phyloP scores from a whole-genome alignment of 2,888 invertebrate genomes.

The Pachymerium ferrugineum region DNA sequence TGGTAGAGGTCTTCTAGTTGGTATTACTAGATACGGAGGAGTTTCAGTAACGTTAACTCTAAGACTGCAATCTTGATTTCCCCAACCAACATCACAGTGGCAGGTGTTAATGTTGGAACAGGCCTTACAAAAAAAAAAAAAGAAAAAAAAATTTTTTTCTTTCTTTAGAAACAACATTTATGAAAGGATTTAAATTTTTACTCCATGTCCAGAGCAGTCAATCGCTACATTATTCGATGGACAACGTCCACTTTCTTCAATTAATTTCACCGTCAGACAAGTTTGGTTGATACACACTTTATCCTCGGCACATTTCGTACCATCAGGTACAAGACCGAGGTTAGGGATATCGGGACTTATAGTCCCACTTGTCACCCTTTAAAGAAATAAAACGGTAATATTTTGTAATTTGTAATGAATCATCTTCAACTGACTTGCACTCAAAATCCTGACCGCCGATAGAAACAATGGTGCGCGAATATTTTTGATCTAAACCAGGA shows the following conservation, averaged over 20 bases:
- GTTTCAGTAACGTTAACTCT: conserved; percentile 56
- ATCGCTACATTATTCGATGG: conserved; percentile 79
- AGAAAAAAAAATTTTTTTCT: background rate
- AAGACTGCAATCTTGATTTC: conserved; percentile 78
- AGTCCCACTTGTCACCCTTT: conserved; percentile 68
- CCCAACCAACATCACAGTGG: conserved; percentile 82
- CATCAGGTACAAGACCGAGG: conserved; percentile 86
- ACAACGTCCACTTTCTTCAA: conserved; percentile 79
- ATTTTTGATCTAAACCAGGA: conserved; percentile 71
- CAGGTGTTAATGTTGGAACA: conserved; percentile 91
- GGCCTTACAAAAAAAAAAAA: conserved; percentile 55
- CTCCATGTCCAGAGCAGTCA: conserved; percentile 93
- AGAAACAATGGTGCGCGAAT: conserved; percentile 81
- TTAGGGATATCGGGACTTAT: conserved; percentile 62
- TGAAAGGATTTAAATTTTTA: conserved; percentile 58
- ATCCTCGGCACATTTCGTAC: conserved; percentile 88
- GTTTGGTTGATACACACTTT: conserved; percentile 91
- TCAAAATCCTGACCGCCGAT: conserved; percentile 84
- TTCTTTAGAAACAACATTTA: background rate
- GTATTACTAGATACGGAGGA: conserved; percentile 28
- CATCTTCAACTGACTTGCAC: conserved; percentile 72
- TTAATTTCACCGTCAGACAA: conserved; percentile 77
- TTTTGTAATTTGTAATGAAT: background rate
- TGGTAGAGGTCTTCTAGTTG: background rate
- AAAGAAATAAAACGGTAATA: background rate